Evolutionary conservation across 2,797 vertebrate species (phyloP).

Genomic region (Triplophysa yarkandensis): DNA sequence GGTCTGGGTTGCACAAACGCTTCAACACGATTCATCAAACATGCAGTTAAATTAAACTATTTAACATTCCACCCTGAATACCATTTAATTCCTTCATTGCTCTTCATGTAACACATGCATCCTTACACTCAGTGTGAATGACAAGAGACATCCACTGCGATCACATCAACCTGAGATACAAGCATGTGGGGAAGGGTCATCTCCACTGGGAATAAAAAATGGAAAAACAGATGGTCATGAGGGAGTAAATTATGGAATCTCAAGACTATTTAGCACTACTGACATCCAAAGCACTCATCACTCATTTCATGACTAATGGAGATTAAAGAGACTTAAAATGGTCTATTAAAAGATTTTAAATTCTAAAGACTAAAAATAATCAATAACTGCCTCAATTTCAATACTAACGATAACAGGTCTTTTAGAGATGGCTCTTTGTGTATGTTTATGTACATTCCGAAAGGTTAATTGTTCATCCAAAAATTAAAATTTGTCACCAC

Average conservation of each 20-base stretch:
- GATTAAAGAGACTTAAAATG: not conserved
- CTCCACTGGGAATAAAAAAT: not conserved
- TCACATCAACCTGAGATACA: conserved; percentile 12
- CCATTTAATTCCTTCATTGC: conserved; percentile 18
- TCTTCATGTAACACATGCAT: not conserved
- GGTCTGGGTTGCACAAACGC: not conserved
- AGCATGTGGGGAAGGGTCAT: not conserved
- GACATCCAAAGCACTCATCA: not conserved
- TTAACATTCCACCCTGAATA: conserved; percentile 9
- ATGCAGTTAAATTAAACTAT: not conserved
- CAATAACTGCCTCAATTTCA: too few relatives aligned
- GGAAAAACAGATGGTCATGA: conserved; percentile 32
- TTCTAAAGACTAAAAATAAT: too few relatives aligned
- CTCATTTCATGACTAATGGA: not conserved
- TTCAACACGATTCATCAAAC: not conserved
- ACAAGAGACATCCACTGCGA: conserved; percentile 21
- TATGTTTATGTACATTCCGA: too few relatives aligned
- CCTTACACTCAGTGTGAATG: not conserved
- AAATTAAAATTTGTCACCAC: too few relatives aligned
- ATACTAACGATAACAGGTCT: too few relatives aligned
- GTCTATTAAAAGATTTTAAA: too few relatives aligned
- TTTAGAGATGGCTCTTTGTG: too few relatives aligned
- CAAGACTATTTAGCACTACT: not conserved
- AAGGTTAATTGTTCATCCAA: too few relatives aligned
- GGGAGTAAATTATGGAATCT: not conserved